Evolutionary conservation across 2,888 invertebrate genomes (phyloP).

Genomic region (Electrophaes corylata): DNA sequence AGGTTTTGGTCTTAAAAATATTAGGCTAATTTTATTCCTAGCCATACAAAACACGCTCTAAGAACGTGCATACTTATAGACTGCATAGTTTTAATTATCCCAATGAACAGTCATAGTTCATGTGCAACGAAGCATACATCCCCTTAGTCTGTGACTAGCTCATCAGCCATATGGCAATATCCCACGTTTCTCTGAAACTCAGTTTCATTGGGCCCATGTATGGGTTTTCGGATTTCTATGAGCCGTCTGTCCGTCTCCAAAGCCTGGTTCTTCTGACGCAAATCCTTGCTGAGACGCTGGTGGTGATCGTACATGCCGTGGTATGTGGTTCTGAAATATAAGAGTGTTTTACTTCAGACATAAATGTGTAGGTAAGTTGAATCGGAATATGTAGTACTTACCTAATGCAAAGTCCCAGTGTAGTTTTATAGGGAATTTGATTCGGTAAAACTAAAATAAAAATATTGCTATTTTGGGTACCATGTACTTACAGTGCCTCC

Average conservation of each 20-base stretch:
- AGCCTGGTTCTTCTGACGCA: conserved; percentile 90
- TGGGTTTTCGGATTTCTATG: conserved; percentile 86
- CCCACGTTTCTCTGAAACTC: conserved; percentile 90
- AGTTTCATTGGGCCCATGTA: conserved; percentile 79
- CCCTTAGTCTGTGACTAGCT: conserved; percentile 68
- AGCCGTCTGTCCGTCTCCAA: conserved; percentile 91
- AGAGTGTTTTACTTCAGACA: not conserved
- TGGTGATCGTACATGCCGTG: conserved; percentile 81
- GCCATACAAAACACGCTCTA: too few relatives aligned
- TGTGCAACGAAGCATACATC: too few relatives aligned
- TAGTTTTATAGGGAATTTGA: too few relatives aligned
- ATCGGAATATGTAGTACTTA: too few relatives aligned
- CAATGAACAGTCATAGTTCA: too few relatives aligned
- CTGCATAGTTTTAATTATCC: too few relatives aligned
- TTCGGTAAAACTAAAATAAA: too few relatives aligned
- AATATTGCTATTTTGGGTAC: too few relatives aligned
- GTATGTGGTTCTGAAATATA: conserved; percentile 83
- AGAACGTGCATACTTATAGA: too few relatives aligned
- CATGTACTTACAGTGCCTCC: conserved; percentile 85
- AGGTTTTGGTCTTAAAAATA: too few relatives aligned
- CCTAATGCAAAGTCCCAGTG: too few relatives aligned
- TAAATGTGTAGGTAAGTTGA: not conserved
- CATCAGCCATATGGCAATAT: conserved; percentile 88
- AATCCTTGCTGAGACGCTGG: conserved; percentile 86
- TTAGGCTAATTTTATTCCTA: too few relatives aligned